A percentile compares a stretch with the other conserved stretches of the same genome.
These are phyloP conservation scores for Rugalucina vietnamica DNA, from an alignment of 2,888 invertebrate genomes.

Conservation along the genomic window DNA sequence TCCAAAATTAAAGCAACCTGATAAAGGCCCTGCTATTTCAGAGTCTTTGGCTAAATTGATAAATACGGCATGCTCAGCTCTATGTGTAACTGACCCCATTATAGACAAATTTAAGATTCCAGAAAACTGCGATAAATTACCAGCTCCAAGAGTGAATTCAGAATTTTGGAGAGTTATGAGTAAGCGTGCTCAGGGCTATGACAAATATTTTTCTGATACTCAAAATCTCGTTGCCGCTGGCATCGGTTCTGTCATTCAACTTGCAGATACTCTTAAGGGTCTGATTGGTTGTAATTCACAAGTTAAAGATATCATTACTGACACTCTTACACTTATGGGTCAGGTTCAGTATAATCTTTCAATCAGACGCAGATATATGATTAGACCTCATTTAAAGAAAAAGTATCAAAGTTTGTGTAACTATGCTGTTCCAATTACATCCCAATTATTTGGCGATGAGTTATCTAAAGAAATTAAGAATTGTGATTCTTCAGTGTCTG, in stretches of 20 bases:
- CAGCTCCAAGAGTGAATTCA: conserved; percentile 6
- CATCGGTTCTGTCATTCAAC: no score
- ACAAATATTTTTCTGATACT: no score
- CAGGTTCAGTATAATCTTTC: not conserved
- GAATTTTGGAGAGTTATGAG: conserved; percentile 21
- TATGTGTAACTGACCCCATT: conserved; percentile 9
- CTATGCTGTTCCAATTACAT: not conserved
- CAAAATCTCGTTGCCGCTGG: no score
- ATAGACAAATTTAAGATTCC: conserved; percentile 23
- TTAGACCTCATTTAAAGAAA: conserved; percentile 2
- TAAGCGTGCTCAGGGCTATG: not conserved
- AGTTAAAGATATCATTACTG: not conserved
- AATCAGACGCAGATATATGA: not conserved
- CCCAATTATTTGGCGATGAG: not conserved
- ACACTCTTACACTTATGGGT: not conserved
- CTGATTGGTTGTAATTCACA: no score
- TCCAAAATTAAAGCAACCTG: conserved; percentile 21
- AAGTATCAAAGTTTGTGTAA: not conserved
- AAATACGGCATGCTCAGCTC: conserved; percentile 11
- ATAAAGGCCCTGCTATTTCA: conserved; percentile 8
- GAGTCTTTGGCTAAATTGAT: conserved; percentile 20
- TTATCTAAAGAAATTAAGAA: not conserved
- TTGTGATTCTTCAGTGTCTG: not conserved
- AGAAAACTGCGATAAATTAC: conserved; percentile 20
- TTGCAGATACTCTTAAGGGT: no score